A percentile compares a stretch with the other conserved stretches of the same genome.
These are phyloP conservation scores for Parapsyche elsis DNA, from an alignment of 1,140 invertebrate genomes.

Conservation along the genomic window DNA sequence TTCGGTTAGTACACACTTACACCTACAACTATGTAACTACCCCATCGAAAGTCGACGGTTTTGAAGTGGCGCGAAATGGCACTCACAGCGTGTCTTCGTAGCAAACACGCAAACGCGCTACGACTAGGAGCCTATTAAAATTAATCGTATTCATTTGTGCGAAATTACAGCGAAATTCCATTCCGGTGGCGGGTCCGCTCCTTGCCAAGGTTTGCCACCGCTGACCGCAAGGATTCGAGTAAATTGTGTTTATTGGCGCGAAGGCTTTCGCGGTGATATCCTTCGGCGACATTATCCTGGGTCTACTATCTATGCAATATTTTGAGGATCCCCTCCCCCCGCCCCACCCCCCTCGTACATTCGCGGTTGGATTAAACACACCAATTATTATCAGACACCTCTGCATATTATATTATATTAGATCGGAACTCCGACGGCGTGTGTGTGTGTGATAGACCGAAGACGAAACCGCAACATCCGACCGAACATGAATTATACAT, in stretches of 20 bases:
- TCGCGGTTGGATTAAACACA: slow-evolving; percentile 32
- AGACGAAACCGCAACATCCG: background rate
- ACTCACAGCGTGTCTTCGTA: background rate
- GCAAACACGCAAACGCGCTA: background rate
- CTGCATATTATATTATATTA: background rate
- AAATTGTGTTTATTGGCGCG: slow-evolving; percentile 54
- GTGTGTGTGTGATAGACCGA: background rate
- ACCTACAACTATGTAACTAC: too few relatives aligned
- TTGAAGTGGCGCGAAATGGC: background rate
- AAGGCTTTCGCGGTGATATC: background rate
- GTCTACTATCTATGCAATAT: background rate
- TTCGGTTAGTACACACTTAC: too few relatives aligned
- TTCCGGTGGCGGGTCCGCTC: slow-evolving; percentile 11
- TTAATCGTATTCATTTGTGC: slow-evolving; percentile 47
- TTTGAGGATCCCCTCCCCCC: background rate
- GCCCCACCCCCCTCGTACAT: background rate
- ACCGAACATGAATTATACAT: background rate
- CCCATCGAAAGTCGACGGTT: too few relatives aligned
- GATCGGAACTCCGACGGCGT: background rate
- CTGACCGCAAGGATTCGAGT: slow-evolving; percentile 52
- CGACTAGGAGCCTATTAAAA: slow-evolving; percentile 34
- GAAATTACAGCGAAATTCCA: slow-evolving; percentile 54
- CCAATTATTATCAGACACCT: slow-evolving; percentile 31
- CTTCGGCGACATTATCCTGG: slow-evolving; percentile 16
- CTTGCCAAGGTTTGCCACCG: slow-evolving; percentile 7